phyloP scores from a whole-genome alignment of 2,888 invertebrate species.

The Sphaerophoria rueppellii region DNA sequence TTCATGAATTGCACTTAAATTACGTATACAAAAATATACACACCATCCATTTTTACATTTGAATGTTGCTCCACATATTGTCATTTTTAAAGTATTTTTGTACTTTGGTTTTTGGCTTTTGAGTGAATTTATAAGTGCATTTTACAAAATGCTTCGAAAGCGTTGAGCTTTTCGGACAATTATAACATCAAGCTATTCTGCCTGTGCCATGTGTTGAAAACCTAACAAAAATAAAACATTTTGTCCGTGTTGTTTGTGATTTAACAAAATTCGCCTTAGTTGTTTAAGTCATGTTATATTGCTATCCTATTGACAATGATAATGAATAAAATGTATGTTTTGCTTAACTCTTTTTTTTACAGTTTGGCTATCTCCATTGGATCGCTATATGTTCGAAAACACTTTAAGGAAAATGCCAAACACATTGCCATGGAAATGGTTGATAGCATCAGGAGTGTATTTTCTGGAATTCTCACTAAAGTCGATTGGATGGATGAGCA shows the following conservation, averaged over 20 bases:
- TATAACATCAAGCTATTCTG: not conserved
- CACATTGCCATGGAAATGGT: constrained; percentile 94
- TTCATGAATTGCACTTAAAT: constrained; percentile 21
- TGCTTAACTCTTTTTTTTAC: constrained; percentile 63
- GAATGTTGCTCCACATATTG: constrained; percentile 10
- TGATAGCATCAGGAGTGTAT: constrained; percentile 90
- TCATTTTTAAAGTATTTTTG: not conserved
- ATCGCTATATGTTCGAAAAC: constrained; percentile 92
- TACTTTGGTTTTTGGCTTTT: constrained; percentile 1
- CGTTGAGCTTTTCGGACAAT: too few relatives aligned
- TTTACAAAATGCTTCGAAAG: not conserved
- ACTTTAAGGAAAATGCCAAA: constrained; percentile 93
- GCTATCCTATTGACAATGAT: not conserved
- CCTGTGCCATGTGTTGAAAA: constrained; percentile 9
- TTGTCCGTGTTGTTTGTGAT: not conserved
- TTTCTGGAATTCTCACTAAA: constrained; percentile 89
- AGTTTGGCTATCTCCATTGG: constrained; percentile 90
- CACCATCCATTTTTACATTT: constrained; percentile 7
- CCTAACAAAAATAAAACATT: constrained; percentile 13
- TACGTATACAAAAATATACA: not conserved
- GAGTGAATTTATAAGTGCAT: not conserved
- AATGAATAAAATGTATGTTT: not conserved
- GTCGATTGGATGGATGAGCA: constrained; percentile 97
- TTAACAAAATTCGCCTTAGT: not conserved
- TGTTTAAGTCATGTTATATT: not conserved